Conservation (phyloP, 1,140 invertebrate genomes). For the Diabrotica virgifera region DNA sequence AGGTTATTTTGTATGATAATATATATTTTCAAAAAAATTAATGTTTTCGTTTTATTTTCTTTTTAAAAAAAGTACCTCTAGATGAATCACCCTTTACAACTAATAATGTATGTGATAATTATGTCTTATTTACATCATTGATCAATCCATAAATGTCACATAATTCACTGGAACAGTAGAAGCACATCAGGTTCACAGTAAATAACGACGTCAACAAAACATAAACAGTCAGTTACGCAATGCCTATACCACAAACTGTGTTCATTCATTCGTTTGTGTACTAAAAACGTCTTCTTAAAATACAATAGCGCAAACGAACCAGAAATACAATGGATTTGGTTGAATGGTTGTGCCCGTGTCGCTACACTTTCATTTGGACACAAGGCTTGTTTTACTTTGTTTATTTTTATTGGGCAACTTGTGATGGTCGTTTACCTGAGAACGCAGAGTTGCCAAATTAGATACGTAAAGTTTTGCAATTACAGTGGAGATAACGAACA, state of each 20-base stretch:
- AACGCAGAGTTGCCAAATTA: too few relatives aligned
- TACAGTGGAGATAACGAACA: too few relatives aligned
- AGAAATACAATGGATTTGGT: not conserved
- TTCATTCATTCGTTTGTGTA: not conserved
- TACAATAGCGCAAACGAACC: not conserved
- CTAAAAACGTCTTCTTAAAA: constrained; percentile 1
- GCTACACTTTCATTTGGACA: not conserved
- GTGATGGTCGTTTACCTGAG: too few relatives aligned
- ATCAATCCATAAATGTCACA: too few relatives aligned
- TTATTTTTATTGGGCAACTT: not conserved
- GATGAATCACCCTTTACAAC: too few relatives aligned
- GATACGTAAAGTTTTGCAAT: too few relatives aligned
- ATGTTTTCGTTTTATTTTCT: too few relatives aligned
- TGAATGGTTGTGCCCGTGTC: not conserved
- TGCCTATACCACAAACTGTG: not conserved
- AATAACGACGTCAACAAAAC: not conserved
- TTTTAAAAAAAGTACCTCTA: too few relatives aligned
- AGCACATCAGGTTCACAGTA: not conserved
- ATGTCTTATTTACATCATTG: too few relatives aligned
- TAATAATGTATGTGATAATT: too few relatives aligned
- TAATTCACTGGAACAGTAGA: not conserved
- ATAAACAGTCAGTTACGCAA: not conserved
- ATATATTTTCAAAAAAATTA: too few relatives aligned
- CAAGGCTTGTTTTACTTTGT: not conserved
- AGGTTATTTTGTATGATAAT: too few relatives aligned